Conservation (phyloP, 1,140 invertebrate genomes). For the Neotoxoptera formosana region DNA sequence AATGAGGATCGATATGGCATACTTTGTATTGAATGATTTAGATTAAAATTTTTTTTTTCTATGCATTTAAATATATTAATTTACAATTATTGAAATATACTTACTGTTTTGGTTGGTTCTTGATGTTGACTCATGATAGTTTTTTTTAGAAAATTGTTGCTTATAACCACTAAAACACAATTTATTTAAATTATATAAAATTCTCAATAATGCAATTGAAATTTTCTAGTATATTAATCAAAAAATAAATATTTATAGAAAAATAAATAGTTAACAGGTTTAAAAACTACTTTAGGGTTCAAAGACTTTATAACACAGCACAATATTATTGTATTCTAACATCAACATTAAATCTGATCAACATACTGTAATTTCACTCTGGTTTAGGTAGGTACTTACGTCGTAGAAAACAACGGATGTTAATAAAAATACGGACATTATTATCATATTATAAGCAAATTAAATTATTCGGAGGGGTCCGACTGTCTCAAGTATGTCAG, state of each 20-base stretch:
- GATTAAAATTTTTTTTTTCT: neutral
- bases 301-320: neutral
- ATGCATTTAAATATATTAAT: neutral
- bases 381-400: neutral
- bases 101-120: neutral
- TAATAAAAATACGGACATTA: neutral
- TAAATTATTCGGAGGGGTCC: neutral
- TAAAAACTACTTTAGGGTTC: neutral
- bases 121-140: neutral
- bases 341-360: neutral
- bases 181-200: neutral
- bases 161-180: neutral
- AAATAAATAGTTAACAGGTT: neutral
- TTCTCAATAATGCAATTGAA: neutral
- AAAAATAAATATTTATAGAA: neutral
- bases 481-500: neutral
- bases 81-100: neutral
- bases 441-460: neutral
- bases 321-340: neutral
- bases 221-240: neutral
- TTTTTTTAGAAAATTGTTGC: neutral
- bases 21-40: neutral
- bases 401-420: neutral
- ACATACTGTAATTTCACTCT: neutral
- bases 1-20: neutral